Evolutionary conservation across 2,797 vertebrate species (phyloP).

Genomic region (Meda fulgida): DNA sequence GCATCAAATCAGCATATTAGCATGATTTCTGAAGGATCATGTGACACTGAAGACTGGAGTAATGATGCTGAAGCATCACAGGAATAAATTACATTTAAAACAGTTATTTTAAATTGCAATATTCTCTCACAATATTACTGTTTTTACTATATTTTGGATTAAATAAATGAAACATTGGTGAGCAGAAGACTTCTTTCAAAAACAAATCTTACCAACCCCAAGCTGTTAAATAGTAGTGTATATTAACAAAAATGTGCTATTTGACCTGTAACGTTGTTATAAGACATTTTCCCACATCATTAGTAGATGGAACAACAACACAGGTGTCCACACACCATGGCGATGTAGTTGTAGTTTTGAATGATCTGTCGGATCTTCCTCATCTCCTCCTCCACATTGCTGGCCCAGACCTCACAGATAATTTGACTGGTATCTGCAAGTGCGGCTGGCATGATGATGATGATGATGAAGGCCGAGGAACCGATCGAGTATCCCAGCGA

Average conservation of each 20-base stretch:
- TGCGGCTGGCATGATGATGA: constrained; percentile 91
- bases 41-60: not conserved
- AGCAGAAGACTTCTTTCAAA: not conserved
- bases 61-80: not conserved
- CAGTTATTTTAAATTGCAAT: not conserved
- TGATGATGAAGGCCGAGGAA: constrained; percentile 69
- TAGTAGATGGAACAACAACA: not conserved
- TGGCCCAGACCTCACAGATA: constrained; percentile 99
- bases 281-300: not conserved
- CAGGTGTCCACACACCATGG: constrained; percentile 79
- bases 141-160: not conserved
- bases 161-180: too few relatives aligned
- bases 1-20: not conserved
- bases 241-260: not conserved
- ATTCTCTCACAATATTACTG: not conserved
- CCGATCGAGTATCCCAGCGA: constrained; percentile 29
- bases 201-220: not conserved
- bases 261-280: not conserved
- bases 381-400: constrained; percentile 98
- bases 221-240: too few relatives aligned
- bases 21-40: not conserved
- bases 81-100: not conserved
- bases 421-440: constrained; percentile 97
- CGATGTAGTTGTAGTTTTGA: constrained; percentile 95
- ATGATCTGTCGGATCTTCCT: constrained; percentile 96